These are phyloP conservation scores for Chondrosia reniformis DNA, from an alignment of 37 sponge, comb jelly and placozoan species.

Conservation along the genomic window DNA sequence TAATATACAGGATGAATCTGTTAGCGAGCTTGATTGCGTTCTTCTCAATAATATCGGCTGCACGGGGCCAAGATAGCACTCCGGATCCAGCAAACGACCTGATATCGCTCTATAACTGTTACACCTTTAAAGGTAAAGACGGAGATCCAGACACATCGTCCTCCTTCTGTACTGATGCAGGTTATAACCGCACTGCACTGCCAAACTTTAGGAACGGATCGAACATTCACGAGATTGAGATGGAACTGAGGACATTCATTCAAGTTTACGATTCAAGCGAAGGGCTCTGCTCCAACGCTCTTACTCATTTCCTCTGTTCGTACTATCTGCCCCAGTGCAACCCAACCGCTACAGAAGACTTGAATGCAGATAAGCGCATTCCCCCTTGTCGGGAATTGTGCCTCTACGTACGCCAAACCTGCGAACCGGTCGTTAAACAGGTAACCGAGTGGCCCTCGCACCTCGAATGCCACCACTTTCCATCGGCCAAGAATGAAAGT, in stretches of 20 bases:
- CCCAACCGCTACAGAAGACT: not conserved
- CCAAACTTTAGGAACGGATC: conserved; percentile 2
- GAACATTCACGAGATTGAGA: not conserved
- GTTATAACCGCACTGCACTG: not conserved
- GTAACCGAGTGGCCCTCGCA: conserved; percentile 49
- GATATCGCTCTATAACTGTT: too few species aligned
- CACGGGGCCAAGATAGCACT: too few species aligned
- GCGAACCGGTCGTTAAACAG: conserved; percentile 12
- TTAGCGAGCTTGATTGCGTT: too few species aligned
- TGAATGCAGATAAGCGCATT: not conserved
- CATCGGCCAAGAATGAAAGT: not conserved
- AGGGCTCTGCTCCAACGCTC: conserved; percentile 71
- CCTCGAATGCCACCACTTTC: conserved; percentile 52
- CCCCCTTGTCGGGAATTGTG: conserved; percentile 61
- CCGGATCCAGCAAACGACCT: too few species aligned
- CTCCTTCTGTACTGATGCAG: too few species aligned
- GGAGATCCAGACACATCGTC: too few species aligned
- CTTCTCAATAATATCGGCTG: too few species aligned
- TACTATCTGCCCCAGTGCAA: conserved; percentile 60
- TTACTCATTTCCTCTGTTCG: conserved; percentile 63
- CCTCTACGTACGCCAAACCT: conserved; percentile 38
- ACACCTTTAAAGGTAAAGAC: too few species aligned
- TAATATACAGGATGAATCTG: too few species aligned
- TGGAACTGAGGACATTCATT: not conserved
- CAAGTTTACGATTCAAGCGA: not conserved